Percentiles rank a stretch among this genome's conserved stretches.
Conservation (phyloP, 2,888 invertebrate genomes). For the Heterodera filipjevi region DNA sequence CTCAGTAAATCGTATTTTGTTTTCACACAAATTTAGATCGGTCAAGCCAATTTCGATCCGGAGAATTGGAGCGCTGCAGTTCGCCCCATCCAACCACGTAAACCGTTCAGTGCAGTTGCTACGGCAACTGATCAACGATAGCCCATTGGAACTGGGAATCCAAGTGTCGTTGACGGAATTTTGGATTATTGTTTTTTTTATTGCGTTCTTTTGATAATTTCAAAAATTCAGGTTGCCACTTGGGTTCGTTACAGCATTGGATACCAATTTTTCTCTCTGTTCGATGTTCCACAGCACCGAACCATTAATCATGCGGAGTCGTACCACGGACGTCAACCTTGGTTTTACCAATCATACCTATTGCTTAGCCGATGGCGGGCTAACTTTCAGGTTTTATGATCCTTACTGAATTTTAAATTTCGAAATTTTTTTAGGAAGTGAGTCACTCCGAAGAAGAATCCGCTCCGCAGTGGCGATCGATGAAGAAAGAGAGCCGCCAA, state of each 20-base stretch:
- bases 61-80: background rate
- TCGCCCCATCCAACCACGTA: background rate
- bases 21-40: too few relatives aligned
- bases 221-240: background rate
- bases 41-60: background rate
- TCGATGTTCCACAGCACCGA: background rate
- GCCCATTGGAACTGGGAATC: background rate
- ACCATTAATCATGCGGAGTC: constrained; percentile 1
- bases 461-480: background rate
- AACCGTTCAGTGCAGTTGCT: background rate
- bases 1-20: background rate
- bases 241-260: background rate
- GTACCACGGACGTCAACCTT: background rate
- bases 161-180: background rate
- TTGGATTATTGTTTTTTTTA: background rate
- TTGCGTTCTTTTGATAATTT: background rate
- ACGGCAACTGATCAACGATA: background rate
- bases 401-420: background rate
- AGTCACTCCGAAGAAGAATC: background rate
- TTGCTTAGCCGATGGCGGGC: background rate
- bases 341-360: background rate
- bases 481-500: background rate
- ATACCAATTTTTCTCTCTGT: background rate
- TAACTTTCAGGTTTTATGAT: background rate
- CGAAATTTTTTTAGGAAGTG: background rate